phyloP scores from a whole-genome alignment of 2,797 vertebrate species.

The Ctenochaetus hawaiiensis region DNA sequence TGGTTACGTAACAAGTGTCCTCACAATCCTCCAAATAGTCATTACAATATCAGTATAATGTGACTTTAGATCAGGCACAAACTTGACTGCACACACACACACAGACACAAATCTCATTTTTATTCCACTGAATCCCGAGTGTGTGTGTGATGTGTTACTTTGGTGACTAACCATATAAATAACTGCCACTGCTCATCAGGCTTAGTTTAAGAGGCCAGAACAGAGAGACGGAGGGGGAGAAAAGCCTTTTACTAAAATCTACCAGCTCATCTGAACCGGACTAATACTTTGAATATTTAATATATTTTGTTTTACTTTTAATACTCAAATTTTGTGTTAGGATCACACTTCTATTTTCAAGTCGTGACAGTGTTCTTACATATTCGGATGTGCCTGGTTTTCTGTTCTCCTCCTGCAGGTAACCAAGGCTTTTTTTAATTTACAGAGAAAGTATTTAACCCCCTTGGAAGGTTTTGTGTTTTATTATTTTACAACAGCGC shows the following conservation, averaged over 20 bases:
- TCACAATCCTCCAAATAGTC: background rate
- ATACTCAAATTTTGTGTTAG: no score
- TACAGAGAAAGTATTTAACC: no score
- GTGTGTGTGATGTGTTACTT: slow-evolving; percentile 42
- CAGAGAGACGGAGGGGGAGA: background rate
- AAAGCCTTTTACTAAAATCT: background rate
- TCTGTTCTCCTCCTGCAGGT: no score
- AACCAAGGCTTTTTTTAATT: no score
- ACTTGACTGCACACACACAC: background rate
- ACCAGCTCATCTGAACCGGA: background rate
- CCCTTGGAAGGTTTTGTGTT: no score
- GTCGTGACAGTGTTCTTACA: no score
- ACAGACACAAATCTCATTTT: slow-evolving; percentile 25
- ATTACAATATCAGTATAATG: background rate
- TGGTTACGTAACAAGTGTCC: background rate
- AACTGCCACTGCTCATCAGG: slow-evolving; percentile 57
- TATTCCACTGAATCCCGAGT: slow-evolving; percentile 35
- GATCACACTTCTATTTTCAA: no score
- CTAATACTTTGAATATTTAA: no score
- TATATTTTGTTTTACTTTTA: no score
- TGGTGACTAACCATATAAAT: slow-evolving; percentile 66
- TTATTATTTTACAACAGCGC: no score
- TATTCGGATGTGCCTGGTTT: no score
- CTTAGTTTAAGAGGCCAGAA: slow-evolving; percentile 46
- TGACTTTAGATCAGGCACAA: background rate